These are phyloP conservation scores for Pygathrix nemaeus DNA, from an alignment of 2,113 vertebrate genomes.

Conservation along the genomic window DNA sequence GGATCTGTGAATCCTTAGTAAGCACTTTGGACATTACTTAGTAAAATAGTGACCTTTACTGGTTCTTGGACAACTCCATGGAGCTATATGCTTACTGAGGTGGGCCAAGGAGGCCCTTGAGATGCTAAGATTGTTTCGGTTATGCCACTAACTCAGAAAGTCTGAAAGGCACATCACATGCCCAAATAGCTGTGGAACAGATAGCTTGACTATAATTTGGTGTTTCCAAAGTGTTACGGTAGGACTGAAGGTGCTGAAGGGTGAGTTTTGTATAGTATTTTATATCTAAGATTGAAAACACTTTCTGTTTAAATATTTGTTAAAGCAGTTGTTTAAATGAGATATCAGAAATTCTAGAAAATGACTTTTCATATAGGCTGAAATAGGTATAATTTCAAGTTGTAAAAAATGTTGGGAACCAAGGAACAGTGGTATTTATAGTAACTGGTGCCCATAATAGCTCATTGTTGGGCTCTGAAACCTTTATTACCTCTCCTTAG, in stretches of 20 bases:
- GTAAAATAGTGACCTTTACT: background rate
- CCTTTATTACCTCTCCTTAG: background rate
- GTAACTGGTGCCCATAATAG: background rate
- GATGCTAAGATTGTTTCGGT: background rate
- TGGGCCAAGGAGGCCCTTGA: background rate
- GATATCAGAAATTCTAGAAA: slow-evolving; percentile 28
- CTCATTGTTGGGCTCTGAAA: background rate
- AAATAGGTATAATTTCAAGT: background rate
- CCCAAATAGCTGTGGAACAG: background rate
- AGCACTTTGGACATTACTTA: background rate
- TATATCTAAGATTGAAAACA: background rate
- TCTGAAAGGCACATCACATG: background rate
- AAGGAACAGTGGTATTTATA: background rate
- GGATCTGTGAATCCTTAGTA: background rate
- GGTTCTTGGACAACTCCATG: background rate
- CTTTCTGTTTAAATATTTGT: background rate
- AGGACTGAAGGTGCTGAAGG: background rate
- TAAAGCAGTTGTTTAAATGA: background rate
- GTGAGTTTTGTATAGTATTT: background rate
- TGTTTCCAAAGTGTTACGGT: background rate
- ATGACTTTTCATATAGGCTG: background rate
- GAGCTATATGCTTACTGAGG: background rate
- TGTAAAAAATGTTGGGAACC: background rate
- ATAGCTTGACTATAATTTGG: background rate
- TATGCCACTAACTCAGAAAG: background rate